These are phyloP conservation scores for Montipora capricornis DNA, from an alignment of 64 coral and sea anemone genomes.

Conservation along the genomic window DNA sequence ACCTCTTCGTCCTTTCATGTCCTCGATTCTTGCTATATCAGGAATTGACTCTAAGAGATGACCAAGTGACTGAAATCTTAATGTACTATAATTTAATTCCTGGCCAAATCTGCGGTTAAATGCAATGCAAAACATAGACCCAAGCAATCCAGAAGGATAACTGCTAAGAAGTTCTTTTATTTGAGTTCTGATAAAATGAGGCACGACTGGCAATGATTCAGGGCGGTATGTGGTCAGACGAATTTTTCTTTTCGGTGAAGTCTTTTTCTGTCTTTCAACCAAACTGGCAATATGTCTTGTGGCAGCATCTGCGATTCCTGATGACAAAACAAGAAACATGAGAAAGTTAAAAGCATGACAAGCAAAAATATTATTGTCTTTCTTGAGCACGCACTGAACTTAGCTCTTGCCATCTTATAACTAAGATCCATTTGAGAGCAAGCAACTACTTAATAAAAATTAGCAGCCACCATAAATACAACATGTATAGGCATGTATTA, in stretches of 20 bases:
- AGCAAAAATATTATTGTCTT: background rate
- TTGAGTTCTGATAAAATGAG: constrained; percentile 76
- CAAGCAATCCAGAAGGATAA: constrained; percentile 85
- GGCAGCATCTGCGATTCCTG: constrained; percentile 92
- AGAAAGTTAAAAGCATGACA: background rate
- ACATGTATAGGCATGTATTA: too few species aligned
- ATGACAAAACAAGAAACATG: background rate
- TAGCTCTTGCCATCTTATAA: too few species aligned
- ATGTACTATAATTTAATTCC: constrained; percentile 66
- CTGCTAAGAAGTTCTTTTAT: constrained; percentile 79
- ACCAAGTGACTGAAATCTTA: constrained; percentile 79
- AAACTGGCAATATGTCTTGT: constrained; percentile 91
- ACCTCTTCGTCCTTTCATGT: constrained; percentile 67
- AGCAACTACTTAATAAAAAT: too few species aligned
- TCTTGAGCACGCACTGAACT: too few species aligned
- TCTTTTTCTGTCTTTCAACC: constrained; percentile 83
- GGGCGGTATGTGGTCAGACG: constrained; percentile 54
- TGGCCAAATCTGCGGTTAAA: constrained; percentile 78
- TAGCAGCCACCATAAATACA: too few species aligned
- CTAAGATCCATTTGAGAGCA: too few species aligned
- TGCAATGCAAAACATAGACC: constrained; percentile 69
- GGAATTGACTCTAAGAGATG: constrained; percentile 76
- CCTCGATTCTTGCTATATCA: constrained; percentile 88
- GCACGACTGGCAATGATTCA: constrained; percentile 66
- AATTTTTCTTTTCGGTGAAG: constrained; percentile 75